Evolutionary conservation across 2,888 invertebrate genomes (phyloP), one percentile per base, ranked within the genome.

Genomic region (Phalera bucephala): DNA sequence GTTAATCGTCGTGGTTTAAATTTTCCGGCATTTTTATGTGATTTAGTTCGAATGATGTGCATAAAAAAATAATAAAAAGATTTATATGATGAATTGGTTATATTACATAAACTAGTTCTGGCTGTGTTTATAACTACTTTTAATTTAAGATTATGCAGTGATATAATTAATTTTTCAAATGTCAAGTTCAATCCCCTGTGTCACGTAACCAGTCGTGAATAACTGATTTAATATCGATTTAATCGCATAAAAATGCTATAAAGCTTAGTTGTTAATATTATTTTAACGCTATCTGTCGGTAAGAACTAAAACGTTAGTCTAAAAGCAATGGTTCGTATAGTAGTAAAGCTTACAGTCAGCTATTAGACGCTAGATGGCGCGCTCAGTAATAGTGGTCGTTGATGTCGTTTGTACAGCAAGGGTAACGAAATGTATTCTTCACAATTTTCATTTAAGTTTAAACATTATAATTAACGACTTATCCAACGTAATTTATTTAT

Each of bases 351-450:
- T 25, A 7, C 20, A 52, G 67, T 51, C 23, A 8, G 8, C 59
- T 40, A 44, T 22, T 14, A 0, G 11, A 4, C 34, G 31, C 38
- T 54, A 75, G 74, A 59, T 72, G 65, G 69, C 75, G 68, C 29
- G 44, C 15, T 15, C n/a, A 2, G 21, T 0, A 0, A 0, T 0
- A 1, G 3, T 15, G 27, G 46, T 64, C 81, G 81, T 83, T 81
- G 65, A 78, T 59, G 72, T 83, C 77, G 76, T 78, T 76, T 72
- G 41, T 67, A 65, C 36, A 10, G 20, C 12, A n/a, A 36, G 28
- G 26, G n/a, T n/a, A n/a, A n/a, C n/a, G n/a, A n/a, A n/a, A n/a
- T n/a, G n/a, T n/a, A n/a, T n/a, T n/a, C n/a, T n/a, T n/a, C n/a
- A n/a, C n/a, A n/a, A n/a, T n/a, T n/a, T n/a, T n/a, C n/a, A n/a